Percentiles rank a stretch among this genome's conserved stretches.
Conservation (phyloP, 53 echinoderm and acorn worm species). For the Echinometra lucunter region DNA sequence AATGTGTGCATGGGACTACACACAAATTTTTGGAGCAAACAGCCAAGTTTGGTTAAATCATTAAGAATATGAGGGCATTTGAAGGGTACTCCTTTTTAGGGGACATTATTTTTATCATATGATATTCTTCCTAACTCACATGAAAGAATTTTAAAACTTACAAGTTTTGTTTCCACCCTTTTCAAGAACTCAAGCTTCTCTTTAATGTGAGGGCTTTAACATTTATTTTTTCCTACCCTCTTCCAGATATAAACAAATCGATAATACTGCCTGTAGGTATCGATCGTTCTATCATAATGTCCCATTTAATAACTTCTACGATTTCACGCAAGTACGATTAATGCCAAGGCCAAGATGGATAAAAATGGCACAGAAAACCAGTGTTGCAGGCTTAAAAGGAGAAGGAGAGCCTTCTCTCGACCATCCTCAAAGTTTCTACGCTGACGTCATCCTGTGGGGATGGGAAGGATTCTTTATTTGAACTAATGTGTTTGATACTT, state of each 20-base stretch:
- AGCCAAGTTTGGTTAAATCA: too few relatives aligned
- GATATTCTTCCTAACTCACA: too few relatives aligned
- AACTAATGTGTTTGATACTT: slow-evolving; percentile 28
- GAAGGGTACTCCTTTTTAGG: too few relatives aligned
- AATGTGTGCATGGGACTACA: too few relatives aligned
- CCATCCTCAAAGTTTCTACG: neutral
- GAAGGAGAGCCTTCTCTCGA: neutral
- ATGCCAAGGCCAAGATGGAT: neutral
- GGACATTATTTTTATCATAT: too few relatives aligned
- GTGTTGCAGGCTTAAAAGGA: neutral
- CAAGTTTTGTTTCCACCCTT: too few relatives aligned
- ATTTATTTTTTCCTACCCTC: neutral
- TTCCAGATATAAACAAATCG: neutral
- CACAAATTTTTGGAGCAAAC: too few relatives aligned
- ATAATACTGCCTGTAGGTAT: slow-evolving; percentile 20
- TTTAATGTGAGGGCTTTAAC: too few relatives aligned
- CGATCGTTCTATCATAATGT: neutral
- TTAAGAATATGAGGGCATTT: too few relatives aligned
- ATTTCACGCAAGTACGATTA: neutral
- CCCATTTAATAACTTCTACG: neutral
- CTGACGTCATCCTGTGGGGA: neutral
- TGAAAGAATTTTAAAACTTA: too few relatives aligned
- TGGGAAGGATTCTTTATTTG: neutral
- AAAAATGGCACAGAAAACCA: slow-evolving; percentile 6
- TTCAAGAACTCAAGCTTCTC: too few relatives aligned